These are phyloP conservation scores for Macropus fuliginosus DNA, from an alignment of 2,797 vertebrate species.

Conservation along the genomic window DNA sequence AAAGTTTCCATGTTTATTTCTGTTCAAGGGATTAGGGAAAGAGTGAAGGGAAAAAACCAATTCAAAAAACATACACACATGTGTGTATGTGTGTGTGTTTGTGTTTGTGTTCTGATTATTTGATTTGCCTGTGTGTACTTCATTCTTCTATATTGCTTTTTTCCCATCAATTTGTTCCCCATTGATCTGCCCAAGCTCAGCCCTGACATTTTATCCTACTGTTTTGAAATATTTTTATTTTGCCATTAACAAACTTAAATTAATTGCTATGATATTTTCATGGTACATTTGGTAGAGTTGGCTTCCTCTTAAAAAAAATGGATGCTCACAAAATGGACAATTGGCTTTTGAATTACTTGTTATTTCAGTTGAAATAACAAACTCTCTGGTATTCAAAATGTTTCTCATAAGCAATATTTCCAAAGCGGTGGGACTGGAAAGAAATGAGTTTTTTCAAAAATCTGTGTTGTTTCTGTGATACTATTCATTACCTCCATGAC, in stretches of 20 bases:
- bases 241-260: conserved; percentile 42
- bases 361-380: conserved; percentile 25
- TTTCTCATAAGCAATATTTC: conserved; percentile 23
- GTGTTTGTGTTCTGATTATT: conserved; percentile 39
- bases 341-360: neutral
- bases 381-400: conserved; percentile 34
- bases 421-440: conserved; percentile 3
- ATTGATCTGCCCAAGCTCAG: conserved; percentile 17
- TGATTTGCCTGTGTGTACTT: conserved; percentile 48
- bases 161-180: conserved; percentile 9
- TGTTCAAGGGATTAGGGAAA: conserved; percentile 28
- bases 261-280: conserved; percentile 69
- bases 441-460: conserved; percentile 11
- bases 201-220: conserved; percentile 50
- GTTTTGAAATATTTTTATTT: conserved; percentile 65
- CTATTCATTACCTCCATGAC: neutral
- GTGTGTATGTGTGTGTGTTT: neutral
- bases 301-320: conserved; percentile 59
- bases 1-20: neutral
- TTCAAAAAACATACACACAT: neutral
- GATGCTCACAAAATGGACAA: neutral
- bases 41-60: conserved; percentile 47
- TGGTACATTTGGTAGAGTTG: conserved; percentile 50
- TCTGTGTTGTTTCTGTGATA: neutral
- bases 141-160: neutral